Evolutionary conservation across 2,888 invertebrate species (phyloP), one percentile per base, ranked within the genome.

Genomic region (Candidula unifasciata): DNA sequence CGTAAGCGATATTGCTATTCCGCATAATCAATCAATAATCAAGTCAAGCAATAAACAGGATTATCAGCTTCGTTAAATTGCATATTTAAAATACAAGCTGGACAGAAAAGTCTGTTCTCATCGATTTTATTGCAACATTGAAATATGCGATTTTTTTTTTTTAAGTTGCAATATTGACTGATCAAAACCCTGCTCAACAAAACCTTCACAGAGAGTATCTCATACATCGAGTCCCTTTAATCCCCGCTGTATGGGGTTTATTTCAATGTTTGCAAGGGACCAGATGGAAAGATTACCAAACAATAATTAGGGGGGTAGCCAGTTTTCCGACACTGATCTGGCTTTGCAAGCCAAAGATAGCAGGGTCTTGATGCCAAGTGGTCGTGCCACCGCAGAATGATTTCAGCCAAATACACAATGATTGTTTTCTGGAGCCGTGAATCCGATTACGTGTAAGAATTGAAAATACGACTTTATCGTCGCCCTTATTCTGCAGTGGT

Each of bases 301-400:
- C 57, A n/a, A 69, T 80, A 54, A 80, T 80, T 80, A 80, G 80
- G 57, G 54, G 24, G 27, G 44, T 52, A 27, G 24, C 69, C 69
- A 80, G 69, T 80, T 71, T 80, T 52, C 71, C 54, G 54, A 71
- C 57, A 35, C 71, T 35, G 80, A 52, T 54, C 54, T 71, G 37
- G 71, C 33, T 57, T 57, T 71, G 71, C 71, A 71, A 80, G 35
- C 44, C 18, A 73, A 3, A 52, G 35, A 73, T 44, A 8, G 73
- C 73, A 27, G 44, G 44, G 44, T 44, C 27, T 3, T 13, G 44
- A 52, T 44, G 73, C 27, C 44, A 73, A 73, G 8, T 44, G 44
- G 37, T 35, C 69, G 44, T 52, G 44, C n/a, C 44, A 73, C 73
- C 44, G 52, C 52, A 27, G 52, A 1, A 16, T 44, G 44, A n/a